phyloP scores from a whole-genome alignment of 2,797 vertebrate genomes.

The Uromys caudimaculatus region DNA sequence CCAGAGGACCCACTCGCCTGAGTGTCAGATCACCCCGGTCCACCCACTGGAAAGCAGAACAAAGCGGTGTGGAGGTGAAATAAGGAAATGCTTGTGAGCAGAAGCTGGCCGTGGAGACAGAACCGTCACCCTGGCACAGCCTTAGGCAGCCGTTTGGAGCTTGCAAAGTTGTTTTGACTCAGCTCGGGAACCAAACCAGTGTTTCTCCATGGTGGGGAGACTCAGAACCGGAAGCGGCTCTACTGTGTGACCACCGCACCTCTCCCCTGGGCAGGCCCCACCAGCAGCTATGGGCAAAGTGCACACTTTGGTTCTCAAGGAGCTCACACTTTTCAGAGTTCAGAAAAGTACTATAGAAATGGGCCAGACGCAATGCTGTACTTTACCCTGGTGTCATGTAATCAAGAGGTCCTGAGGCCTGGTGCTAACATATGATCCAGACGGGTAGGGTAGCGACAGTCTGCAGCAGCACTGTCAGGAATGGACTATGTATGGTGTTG shows the following conservation, averaged over 20 bases:
- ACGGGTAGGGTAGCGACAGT: not conserved
- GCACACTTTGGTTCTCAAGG: not conserved
- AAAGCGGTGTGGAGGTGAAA: not conserved
- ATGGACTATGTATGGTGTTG: rapidly evolving
- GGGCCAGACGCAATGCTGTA: too few relatives aligned
- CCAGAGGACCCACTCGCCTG: not conserved
- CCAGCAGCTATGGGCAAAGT: rapidly evolving
- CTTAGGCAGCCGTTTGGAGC: not conserved
- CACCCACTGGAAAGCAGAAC: not conserved
- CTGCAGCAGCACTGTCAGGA: not conserved
- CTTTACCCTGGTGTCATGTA: rapidly evolving
- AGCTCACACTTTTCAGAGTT: not conserved
- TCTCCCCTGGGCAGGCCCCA: not conserved
- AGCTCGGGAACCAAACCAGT: not conserved
- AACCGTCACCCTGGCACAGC: not conserved
- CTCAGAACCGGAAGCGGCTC: not conserved
- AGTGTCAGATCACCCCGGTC: not conserved
- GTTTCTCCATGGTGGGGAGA: not conserved
- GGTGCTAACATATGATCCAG: not conserved
- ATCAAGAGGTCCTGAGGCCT: not conserved
- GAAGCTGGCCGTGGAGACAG: not conserved
- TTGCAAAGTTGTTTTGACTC: not conserved
- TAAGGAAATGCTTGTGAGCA: not conserved
- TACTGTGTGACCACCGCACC: not conserved
- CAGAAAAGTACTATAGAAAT: not conserved